Base-by-base conservation (phyloP, 2,888 invertebrate genomes). In the Noctua janthina region DNA sequence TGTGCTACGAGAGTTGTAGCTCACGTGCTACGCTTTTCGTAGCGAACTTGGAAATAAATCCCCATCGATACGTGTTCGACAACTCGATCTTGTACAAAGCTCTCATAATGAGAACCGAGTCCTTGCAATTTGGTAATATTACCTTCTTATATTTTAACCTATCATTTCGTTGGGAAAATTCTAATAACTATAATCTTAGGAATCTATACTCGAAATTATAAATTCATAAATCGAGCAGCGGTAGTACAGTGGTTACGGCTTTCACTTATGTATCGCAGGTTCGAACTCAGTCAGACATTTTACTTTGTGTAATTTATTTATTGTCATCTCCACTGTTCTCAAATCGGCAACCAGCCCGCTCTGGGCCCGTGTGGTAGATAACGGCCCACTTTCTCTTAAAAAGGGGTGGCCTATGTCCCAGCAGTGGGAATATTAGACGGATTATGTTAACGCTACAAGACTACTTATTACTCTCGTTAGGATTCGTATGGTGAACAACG, bases 41-140 rank as follows among this genome's bases (percentile, higher is more conserved):
- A 68, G 66, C 66, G 29, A 67, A 15, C 17, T 54, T 51, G 17
- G 2, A 62, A 72, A 85, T 39, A 70, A 78, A 59, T 66, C 62
- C 11, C n/a, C 17, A 59, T 59, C 20, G 17, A 20, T 51, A 64
- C 49, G 73, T 66, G 76, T 64, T 82, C 69, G 46, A 70, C 72
- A 67, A 70, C 39, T 66, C 51, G 66, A 49, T 67, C 43, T 64
- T n/a, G 85, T 56, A 39, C 54, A 81, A 71, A 81, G 81, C 70
- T 66, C 54, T 66, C 15, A n/a, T 74, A 80, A 85, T 70, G 43
- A 72, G 66, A 59, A 73, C 43, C 10, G 49, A 54, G 46, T 62
- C 62, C 54, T 23, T n/a, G 51, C 29, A 66, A 59, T 59, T 76
- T 46, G 51, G 54, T 8, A 62, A 69, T 64, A 68, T 59, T 76